Percentiles rank a stretch among this genome's conserved stretches.
These are phyloP conservation scores for Iselma pallidipennis DNA, from an alignment of 2,888 invertebrate species.

Conservation along the genomic window DNA sequence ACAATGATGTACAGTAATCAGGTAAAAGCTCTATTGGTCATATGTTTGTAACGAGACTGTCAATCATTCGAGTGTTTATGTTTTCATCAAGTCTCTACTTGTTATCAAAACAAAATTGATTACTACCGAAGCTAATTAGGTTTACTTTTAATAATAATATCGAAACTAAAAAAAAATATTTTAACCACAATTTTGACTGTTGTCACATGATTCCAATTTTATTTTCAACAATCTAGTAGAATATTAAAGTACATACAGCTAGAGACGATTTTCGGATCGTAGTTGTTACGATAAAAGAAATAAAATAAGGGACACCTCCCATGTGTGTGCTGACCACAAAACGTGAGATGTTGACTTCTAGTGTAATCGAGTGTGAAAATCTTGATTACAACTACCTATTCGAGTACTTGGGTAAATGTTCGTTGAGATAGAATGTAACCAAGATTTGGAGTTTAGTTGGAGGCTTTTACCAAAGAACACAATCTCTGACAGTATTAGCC, in stretches of 20 bases:
- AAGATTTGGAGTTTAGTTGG: background rate
- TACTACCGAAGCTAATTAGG: slow-evolving; percentile 16
- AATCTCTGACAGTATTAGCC: background rate
- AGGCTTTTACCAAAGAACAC: background rate
- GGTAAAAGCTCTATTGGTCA: slow-evolving; percentile 9
- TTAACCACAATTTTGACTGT: too few relatives aligned
- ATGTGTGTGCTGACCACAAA: slow-evolving; percentile 43
- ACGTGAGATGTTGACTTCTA: slow-evolving; percentile 45
- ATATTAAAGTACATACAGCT: too few relatives aligned
- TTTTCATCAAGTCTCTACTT: slow-evolving; percentile 16
- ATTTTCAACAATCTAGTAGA: background rate
- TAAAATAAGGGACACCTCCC: slow-evolving; percentile 36
- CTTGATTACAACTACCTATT: slow-evolving; percentile 37
- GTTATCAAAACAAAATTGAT: slow-evolving; percentile 8
- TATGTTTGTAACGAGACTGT: slow-evolving; percentile 16
- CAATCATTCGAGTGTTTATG: slow-evolving; percentile 22
- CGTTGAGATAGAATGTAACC: slow-evolving; percentile 5
- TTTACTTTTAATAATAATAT: slow-evolving; percentile 8
- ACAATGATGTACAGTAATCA: slow-evolving; percentile 6
- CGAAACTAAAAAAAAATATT: too few relatives aligned
- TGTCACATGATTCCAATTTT: background rate
- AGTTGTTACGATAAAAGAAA: slow-evolving; percentile 16
- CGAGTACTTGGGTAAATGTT: slow-evolving; percentile 30
- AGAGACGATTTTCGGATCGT: background rate
- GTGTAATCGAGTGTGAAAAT: slow-evolving; percentile 42